phyloP scores from a whole-genome alignment of 2,113 vertebrate species.

The Epinephelus cyanopodus region DNA sequence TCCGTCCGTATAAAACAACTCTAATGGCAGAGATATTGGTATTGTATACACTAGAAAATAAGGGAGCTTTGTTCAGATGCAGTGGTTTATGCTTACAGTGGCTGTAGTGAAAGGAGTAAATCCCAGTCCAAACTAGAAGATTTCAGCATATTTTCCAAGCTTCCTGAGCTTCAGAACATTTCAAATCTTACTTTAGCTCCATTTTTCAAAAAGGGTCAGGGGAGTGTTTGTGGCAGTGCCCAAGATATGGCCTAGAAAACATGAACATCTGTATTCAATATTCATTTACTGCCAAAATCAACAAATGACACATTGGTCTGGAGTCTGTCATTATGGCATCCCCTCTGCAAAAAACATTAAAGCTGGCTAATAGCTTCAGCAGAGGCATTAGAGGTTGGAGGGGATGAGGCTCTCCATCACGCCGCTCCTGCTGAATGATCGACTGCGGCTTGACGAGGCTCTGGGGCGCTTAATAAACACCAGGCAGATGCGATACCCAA shows the following conservation, averaged over 20 bases:
- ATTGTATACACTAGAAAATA: conserved; percentile 5
- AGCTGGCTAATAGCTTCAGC: conserved; percentile 54
- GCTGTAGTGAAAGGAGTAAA: neutral
- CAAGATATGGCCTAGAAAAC: conserved; percentile 24
- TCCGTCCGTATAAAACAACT: neutral
- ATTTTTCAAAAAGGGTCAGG: neutral
- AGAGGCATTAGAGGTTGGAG: conserved; percentile 57
- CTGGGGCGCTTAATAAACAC: conserved; percentile 51
- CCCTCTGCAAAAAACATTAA: conserved; percentile 59
- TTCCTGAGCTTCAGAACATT: neutral
- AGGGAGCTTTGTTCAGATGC: conserved; percentile 1
- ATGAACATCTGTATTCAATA: conserved; percentile 35
- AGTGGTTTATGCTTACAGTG: too few species aligned
- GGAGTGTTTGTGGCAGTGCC: neutral
- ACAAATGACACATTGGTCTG: conserved; percentile 43
- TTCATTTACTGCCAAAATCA: conserved; percentile 43
- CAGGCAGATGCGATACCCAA: conserved; percentile 20
- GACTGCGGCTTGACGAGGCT: conserved; percentile 31
- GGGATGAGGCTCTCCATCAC: conserved; percentile 55
- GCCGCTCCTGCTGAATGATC: conserved; percentile 40
- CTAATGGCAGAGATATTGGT: neutral
- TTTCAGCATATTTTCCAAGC: neutral
- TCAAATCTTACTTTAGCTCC: conserved; percentile 1
- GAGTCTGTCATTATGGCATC: conserved; percentile 29
- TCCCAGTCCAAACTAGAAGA: neutral